Conservation (phyloP, 1,140 invertebrate genomes). For the Panulirus ornatus region DNA sequence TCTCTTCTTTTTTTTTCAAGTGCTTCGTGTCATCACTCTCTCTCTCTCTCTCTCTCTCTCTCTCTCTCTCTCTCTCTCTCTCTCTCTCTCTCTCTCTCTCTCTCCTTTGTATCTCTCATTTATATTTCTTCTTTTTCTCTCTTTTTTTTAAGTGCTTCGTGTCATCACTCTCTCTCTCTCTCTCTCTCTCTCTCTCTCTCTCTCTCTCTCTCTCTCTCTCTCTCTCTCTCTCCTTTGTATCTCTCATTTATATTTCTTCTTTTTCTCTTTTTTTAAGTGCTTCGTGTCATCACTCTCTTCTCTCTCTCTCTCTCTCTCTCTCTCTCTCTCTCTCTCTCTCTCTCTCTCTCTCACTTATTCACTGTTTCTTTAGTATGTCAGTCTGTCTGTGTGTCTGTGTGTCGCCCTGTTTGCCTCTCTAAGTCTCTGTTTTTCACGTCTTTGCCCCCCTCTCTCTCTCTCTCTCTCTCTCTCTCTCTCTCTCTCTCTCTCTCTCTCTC, state of each 20-base stretch:
- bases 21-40: too few relatives aligned
- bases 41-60: background rate
- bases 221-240: slow-evolving; percentile 1
- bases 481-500: slow-evolving; percentile 29
- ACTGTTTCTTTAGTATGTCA: background rate
- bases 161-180: too few relatives aligned
- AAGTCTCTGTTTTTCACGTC: background rate
- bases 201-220: background rate
- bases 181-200: background rate
- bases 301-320: slow-evolving; percentile 2
- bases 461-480: slow-evolving; percentile 21
- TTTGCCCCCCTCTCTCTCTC: slow-evolving; percentile 1
- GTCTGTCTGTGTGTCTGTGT: background rate
- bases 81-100: slow-evolving; percentile 20
- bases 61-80: background rate
- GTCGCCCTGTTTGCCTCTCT: background rate
- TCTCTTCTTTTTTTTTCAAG: background rate
- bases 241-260: background rate
- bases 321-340: background rate
- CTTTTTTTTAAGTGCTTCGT: background rate
- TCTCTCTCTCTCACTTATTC: slow-evolving; percentile 19
- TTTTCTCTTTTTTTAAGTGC: background rate
- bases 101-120: background rate
- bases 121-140: background rate
- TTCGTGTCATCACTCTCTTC: too few relatives aligned